A percentile compares a stretch with the other conserved stretches of the same genome.
Evolutionary conservation across 2,113 vertebrate species (phyloP).

Genomic region (Vicugna pacos): DNA sequence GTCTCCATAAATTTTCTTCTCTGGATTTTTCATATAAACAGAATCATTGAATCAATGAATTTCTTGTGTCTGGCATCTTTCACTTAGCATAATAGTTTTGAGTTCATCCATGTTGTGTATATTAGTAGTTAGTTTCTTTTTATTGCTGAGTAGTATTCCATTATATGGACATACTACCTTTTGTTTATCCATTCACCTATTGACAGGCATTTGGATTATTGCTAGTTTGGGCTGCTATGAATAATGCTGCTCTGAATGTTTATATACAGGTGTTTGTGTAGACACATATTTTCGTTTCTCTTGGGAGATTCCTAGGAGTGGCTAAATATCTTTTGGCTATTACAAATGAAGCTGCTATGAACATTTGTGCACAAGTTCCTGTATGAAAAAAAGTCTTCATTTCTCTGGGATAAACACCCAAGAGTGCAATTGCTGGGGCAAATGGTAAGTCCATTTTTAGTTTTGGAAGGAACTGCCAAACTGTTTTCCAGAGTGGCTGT

Average conservation of each 20-base stretch:
- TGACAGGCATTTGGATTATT: neutral
- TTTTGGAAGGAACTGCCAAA: conserved; percentile 18
- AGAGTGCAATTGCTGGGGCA: neutral
- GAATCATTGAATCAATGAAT: neutral
- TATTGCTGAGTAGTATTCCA: neutral
- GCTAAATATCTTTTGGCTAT: neutral
- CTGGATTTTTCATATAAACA: neutral
- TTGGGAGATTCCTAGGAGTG: neutral
- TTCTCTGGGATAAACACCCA: conserved; percentile 2
- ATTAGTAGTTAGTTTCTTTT: neutral
- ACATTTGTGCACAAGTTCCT: neutral
- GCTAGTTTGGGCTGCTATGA: neutral
- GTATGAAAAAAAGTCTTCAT: neutral
- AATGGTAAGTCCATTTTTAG: neutral
- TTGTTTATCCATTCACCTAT: neutral
- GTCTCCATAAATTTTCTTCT: neutral
- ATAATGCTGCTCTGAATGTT: neutral
- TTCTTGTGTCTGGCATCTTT: neutral
- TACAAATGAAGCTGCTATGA: neutral
- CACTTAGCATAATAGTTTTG: neutral
- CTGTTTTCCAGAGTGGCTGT: neutral
- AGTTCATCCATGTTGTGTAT: neutral
- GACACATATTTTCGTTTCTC: neutral
- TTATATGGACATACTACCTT: neutral
- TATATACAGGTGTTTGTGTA: neutral